Evolutionary conservation across 2,113 vertebrate species (phyloP).

Genomic region (Lepisosteus oculatus): DNA sequence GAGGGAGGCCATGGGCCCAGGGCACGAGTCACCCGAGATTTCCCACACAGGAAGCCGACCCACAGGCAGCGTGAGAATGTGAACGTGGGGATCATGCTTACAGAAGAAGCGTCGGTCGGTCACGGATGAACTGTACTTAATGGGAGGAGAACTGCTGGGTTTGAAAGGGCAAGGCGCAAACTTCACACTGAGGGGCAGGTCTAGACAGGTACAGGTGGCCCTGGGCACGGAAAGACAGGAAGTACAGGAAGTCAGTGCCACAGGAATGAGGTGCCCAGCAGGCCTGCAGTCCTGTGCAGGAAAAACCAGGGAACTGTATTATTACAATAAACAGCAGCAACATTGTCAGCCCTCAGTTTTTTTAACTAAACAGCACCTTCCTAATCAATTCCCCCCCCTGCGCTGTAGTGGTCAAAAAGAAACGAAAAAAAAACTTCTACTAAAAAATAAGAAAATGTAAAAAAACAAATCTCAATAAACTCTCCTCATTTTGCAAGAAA

Average conservation of each 20-base stretch:
- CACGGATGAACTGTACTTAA: neutral
- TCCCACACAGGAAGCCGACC: neutral
- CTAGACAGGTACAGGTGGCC: too few relatives aligned
- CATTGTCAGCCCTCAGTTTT: slow-evolving; percentile 13
- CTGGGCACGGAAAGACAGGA: too few relatives aligned
- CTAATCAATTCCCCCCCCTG: too few relatives aligned
- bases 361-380: too few relatives aligned
- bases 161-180: neutral
- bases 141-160: neutral
- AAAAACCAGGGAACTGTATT: neutral
- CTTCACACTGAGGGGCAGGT: too few relatives aligned
- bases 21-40: neutral
- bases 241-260: neutral
- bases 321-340: neutral
- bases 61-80: neutral
- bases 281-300: neutral
- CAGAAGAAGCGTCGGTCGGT: neutral
- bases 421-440: slow-evolving; percentile 14
- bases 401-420: slow-evolving; percentile 16
- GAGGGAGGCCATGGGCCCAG: too few relatives aligned
- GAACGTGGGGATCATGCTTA: neutral
- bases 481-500: too few relatives aligned
- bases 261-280: neutral
- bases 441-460: too few relatives aligned
- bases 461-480: too few relatives aligned